Conservation (phyloP, 1,140 invertebrate species). For the Drosophila albomicans region DNA sequence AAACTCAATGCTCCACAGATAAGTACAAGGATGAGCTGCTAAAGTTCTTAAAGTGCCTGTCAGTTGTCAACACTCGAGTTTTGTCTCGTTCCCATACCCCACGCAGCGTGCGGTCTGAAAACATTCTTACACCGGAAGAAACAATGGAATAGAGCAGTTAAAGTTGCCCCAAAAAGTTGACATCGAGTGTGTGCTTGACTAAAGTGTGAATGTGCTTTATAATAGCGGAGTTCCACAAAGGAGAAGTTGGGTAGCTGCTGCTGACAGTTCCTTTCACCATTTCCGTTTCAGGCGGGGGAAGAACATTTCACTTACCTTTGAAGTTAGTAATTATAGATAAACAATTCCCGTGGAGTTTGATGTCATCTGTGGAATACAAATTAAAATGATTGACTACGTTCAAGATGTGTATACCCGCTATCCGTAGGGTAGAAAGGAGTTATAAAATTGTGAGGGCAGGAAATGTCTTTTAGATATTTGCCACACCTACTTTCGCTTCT, state of each 20-base stretch:
- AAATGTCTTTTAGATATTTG: too few relatives aligned
- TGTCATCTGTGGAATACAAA: background rate
- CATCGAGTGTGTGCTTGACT: too few relatives aligned
- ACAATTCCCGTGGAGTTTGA: background rate
- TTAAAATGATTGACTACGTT: too few relatives aligned
- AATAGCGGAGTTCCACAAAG: too few relatives aligned
- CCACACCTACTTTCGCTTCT: too few relatives aligned
- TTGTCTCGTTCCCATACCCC: background rate
- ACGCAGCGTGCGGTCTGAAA: background rate
- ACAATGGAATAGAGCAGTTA: slow-evolving; percentile 4
- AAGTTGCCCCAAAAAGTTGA: background rate
- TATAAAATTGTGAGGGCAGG: too few relatives aligned
- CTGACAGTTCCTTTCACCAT: background rate
- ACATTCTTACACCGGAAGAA: background rate
- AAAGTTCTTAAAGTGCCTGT: slow-evolving; percentile 13
- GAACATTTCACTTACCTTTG: background rate
- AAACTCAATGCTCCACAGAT: slow-evolving; percentile 4
- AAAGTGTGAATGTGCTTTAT: too few relatives aligned
- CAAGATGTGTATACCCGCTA: too few relatives aligned
- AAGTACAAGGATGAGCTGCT: slow-evolving; percentile 27
- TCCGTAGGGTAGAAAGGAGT: too few relatives aligned
- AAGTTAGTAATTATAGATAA: background rate
- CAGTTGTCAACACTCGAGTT: slow-evolving; percentile 18
- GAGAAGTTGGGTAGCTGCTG: background rate
- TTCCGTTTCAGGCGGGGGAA: background rate